Conservation (phyloP, 2,888 invertebrate species). For the Margaritifera margaritifera region DNA sequence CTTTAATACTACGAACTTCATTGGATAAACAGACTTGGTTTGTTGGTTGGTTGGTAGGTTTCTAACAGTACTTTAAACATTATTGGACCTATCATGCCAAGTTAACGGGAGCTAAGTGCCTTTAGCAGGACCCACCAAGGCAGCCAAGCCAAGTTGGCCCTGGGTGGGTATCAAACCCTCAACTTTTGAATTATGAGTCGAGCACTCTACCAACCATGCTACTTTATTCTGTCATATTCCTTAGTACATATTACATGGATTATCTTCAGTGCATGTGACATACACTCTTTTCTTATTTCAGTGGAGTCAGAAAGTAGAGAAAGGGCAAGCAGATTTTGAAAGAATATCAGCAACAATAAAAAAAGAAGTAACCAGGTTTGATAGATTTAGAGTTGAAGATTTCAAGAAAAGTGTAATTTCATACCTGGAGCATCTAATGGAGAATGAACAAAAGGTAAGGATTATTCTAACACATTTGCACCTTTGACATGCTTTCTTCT, state of each 20-base stretch:
- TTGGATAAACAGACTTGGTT: too few relatives aligned
- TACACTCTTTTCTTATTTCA: slow-evolving; percentile 69
- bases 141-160: too few relatives aligned
- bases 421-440: slow-evolving; percentile 94
- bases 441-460: slow-evolving; percentile 91
- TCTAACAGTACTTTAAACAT: too few relatives aligned
- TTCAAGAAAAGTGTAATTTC: slow-evolving; percentile 91
- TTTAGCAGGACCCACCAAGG: too few relatives aligned
- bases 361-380: slow-evolving; percentile 94
- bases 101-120: too few relatives aligned
- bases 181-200: too few relatives aligned
- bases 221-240: too few relatives aligned
- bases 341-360: slow-evolving; percentile 94
- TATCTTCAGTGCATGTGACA: background rate
- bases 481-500: background rate
- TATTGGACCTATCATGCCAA: too few relatives aligned
- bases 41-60: too few relatives aligned
- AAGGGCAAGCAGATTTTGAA: slow-evolving; percentile 96
- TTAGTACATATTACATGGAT: background rate
- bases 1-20: too few relatives aligned
- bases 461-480: background rate
- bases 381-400: slow-evolving; percentile 88
- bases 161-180: too few relatives aligned
- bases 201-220: too few relatives aligned
- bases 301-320: slow-evolving; percentile 98